Evolutionary conservation across 2,113 vertebrate species (phyloP).

Genomic region (Eudyptes chrysolophus): DNA sequence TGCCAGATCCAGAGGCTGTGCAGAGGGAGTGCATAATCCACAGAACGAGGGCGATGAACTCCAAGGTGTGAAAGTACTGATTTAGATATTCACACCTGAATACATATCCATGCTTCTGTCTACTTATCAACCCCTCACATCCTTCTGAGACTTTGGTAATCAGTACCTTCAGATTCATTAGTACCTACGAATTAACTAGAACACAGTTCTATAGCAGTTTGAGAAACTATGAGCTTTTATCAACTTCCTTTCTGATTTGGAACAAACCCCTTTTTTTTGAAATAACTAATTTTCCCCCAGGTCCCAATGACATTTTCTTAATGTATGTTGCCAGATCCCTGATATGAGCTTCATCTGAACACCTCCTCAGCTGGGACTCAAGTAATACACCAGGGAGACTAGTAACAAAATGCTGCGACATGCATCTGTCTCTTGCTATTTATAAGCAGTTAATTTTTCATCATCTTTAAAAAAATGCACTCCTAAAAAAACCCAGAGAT

Average conservation of each 20-base stretch:
- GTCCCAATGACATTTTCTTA: background rate
- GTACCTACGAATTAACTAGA: background rate
- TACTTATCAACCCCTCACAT: background rate
- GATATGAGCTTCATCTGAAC: background rate
- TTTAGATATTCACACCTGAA: background rate
- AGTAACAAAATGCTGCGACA: background rate
- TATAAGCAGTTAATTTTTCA: background rate
- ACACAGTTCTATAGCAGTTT: background rate
- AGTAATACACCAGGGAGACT: background rate
- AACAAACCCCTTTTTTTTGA: fast-evolving
- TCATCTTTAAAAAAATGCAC: background rate
- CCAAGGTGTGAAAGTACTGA: background rate
- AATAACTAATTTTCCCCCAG: background rate
- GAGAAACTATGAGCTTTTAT: background rate
- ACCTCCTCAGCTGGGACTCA: background rate
- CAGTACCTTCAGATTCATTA: background rate
- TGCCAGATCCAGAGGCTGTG: background rate
- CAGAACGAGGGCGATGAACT: background rate
- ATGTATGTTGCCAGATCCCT: background rate
- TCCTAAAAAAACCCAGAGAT: background rate
- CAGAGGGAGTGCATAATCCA: background rate
- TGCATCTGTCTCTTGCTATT: background rate
- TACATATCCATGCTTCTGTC: background rate
- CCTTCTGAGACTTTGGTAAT: background rate
- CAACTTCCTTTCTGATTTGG: background rate